Evolutionary conservation across 2,113 vertebrate genomes (phyloP).

Genomic region (Artemisiospiza belli): DNA sequence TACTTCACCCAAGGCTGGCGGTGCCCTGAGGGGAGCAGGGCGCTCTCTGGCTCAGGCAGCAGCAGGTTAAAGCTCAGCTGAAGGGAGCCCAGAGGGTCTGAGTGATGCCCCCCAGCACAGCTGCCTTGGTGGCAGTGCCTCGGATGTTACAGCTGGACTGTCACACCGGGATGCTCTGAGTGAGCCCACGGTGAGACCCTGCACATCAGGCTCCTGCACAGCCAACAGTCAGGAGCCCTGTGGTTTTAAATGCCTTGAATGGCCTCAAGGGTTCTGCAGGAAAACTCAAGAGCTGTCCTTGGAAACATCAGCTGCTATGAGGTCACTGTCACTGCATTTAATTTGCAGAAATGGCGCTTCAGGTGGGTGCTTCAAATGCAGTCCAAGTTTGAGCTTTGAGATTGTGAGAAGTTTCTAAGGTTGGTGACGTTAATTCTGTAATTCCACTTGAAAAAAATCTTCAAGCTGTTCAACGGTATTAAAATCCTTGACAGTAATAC

Average conservation of each 20-base stretch:
- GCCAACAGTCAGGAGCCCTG: too few relatives aligned
- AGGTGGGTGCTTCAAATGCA: background rate
- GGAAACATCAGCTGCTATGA: background rate
- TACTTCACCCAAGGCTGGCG: too few relatives aligned
- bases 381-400: background rate
- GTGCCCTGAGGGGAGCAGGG: background rate
- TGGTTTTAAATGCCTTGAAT: background rate
- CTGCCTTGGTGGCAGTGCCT: too few relatives aligned
- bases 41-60: background rate
- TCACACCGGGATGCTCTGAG: too few relatives aligned
- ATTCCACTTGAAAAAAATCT: background rate
- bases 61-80: background rate
- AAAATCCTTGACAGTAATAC: background rate
- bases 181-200: too few relatives aligned
- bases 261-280: accelerated
- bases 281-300: accelerated
- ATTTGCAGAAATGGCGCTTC: background rate
- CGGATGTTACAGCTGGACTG: too few relatives aligned
- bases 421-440: background rate
- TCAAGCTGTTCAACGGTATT: background rate
- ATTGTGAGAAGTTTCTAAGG: background rate
- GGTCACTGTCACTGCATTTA: background rate
- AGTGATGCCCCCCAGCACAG: too few relatives aligned
- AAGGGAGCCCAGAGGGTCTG: too few relatives aligned
- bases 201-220: too few relatives aligned